Conservation (phyloP, 2,797 vertebrate species). For the Glyptemys insculpta region DNA sequence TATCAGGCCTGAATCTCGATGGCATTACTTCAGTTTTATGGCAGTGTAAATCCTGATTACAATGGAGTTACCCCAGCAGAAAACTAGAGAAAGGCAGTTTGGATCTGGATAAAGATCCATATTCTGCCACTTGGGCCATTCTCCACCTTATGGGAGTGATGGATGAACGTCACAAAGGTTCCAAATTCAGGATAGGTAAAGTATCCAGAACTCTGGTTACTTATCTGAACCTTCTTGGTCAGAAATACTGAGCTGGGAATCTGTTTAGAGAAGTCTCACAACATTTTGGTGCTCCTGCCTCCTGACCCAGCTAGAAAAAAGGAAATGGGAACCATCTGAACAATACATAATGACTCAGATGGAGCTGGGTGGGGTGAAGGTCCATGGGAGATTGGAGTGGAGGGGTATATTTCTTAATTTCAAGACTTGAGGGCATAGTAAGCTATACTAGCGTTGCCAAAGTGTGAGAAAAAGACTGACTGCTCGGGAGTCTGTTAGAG, state of each 20-base stretch:
- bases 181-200: background rate
- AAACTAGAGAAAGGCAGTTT: background rate
- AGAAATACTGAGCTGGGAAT: background rate
- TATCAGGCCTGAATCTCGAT: background rate
- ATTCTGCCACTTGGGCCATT: background rate
- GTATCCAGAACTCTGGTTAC: background rate
- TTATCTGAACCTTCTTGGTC: background rate
- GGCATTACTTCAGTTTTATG: background rate
- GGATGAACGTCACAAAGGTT: background rate
- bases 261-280: fast-evolving
- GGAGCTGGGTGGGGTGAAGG: background rate
- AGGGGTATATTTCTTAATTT: background rate
- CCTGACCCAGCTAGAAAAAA: background rate
- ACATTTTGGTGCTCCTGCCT: background rate
- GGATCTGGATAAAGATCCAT: background rate
- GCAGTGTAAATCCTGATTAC: background rate
- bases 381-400: background rate
- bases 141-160: background rate
- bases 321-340: background rate
- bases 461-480: background rate
- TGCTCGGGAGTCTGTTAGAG: background rate
- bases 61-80: background rate
- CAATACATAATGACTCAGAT: background rate
- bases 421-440: background rate
- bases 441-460: constrained; percentile 1